phyloP scores from a whole-genome alignment of 1,140 invertebrate genomes.

The Drosophila quadrilineata region DNA sequence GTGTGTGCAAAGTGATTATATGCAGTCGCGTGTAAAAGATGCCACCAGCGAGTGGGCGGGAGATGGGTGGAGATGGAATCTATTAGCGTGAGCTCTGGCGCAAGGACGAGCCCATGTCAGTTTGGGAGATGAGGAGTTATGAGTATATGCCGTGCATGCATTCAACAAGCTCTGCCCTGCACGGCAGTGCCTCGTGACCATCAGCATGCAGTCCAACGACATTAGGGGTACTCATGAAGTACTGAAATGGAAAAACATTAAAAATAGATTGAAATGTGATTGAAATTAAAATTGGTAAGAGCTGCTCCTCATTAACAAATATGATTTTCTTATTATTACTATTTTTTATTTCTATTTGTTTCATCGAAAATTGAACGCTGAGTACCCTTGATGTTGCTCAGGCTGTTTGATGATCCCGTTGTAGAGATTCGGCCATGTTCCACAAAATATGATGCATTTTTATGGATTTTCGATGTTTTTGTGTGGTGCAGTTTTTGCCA shows the following conservation, averaged over 20 bases:
- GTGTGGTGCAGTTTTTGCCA: conserved; percentile 56
- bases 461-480: conserved; percentile 81
- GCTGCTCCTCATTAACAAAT: too few species aligned
- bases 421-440: conserved; percentile 42
- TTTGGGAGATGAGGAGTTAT: conserved; percentile 1
- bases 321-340: background rate
- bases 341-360: too few species aligned
- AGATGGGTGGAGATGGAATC: conserved; percentile 28
- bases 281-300: too few species aligned
- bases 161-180: conserved; percentile 20
- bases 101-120: conserved; percentile 44
- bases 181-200: conserved; percentile 13
- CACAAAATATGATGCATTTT: conserved; percentile 81
- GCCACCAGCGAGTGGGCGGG: background rate
- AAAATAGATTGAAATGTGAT: background rate
- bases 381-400: conserved; percentile 10
- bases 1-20: conserved; percentile 53
- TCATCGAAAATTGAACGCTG: too few species aligned
- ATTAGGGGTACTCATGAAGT: background rate
- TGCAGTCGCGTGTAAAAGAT: conserved; percentile 34
- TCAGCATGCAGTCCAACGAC: too few species aligned
- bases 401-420: conserved; percentile 55
- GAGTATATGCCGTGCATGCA: conserved; percentile 34
- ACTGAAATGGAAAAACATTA: too few species aligned
- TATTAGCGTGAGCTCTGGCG: conserved; percentile 47